Percentiles rank a stretch among this genome's conserved stretches.
These are phyloP conservation scores for Sinotaia quadrata DNA, from an alignment of 2,888 invertebrate species.

Conservation along the genomic window DNA sequence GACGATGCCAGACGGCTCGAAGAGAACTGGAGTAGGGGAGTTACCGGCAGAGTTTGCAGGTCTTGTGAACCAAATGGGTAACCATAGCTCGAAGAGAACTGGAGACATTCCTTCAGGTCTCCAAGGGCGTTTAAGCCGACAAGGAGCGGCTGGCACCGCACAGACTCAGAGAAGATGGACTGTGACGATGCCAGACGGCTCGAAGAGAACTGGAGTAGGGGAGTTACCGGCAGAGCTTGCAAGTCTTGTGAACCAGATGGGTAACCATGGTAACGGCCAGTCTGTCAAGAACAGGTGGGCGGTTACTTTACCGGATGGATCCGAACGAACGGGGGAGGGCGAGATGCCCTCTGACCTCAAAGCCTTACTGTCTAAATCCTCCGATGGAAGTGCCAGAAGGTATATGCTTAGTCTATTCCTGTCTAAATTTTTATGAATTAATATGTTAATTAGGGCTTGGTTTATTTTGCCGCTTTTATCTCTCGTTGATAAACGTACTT, in stretches of 20 bases:
- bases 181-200: conserved; percentile 9
- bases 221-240: not conserved
- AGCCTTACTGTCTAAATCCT: not conserved
- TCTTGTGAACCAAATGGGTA: not conserved
- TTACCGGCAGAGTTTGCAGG: conserved; percentile 28
- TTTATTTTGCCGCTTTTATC: no score
- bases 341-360: conserved; percentile 16
- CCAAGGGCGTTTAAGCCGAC: not conserved
- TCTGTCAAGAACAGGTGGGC: not conserved
- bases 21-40: conserved; percentile 31
- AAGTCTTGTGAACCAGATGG: not conserved
- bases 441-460: no score
- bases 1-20: conserved; percentile 32
- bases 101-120: conserved; percentile 35
- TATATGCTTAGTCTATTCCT: no score
- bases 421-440: no score
- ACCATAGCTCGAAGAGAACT: conserved; percentile 11
- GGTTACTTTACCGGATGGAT: conserved; percentile 7
- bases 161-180: not conserved
- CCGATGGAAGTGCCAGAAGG: conserved; percentile 29
- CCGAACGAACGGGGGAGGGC: conserved; percentile 14
- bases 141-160: not conserved
- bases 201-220: conserved; percentile 8
- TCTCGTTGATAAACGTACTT: no score
- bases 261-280: not conserved